Evolutionary conservation across 2,888 invertebrate genomes (phyloP), one percentile per base, ranked within the genome.

Genomic region (Parasteatoda lunata): DNA sequence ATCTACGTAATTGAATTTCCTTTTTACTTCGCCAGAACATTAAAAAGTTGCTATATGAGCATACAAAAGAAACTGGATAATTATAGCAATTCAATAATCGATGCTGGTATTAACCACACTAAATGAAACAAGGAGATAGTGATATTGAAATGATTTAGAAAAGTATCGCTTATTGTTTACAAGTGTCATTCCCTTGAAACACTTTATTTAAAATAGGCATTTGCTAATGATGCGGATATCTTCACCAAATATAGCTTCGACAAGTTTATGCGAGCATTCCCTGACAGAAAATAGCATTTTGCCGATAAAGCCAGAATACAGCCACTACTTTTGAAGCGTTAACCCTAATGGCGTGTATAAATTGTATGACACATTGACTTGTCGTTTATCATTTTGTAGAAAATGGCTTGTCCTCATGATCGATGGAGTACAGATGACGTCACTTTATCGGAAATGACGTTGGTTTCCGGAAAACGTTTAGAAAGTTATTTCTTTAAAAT

Each of bases 331-430:
- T 66, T 15, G 30, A 79, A 73, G 78, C 78, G 78, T 84, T 85
- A 80, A 80, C 85, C 85, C 76, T 85, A 80, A 85, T 85, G 85
- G 76, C 76, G 70, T 76, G 79, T 76, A 70, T 70, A 85, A 85
- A 85, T 79, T 85, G 70, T 76, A 54, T 76, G 85, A 76, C 85
- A 85, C 85, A 79, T 75, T 80, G 85, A 71, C 85, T 80, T 71
- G 76, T 80, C 85, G 85, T 85, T 85, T 80, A 85, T 85, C 85
- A 85, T 85, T 85, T 80, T 69, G 76, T 65, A 85, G 85, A 85
- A 85, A 85, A 85, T 85, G 79, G 79, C 85, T 85, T 85, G 85
- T 85, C 75, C 76, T 72, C 48, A 65, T 85, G 85, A 85, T 85
- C 80, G 85, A 85, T 85, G 82, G 51, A 48, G 64, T 68, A 51